phyloP scores from a whole-genome alignment of 23 tunicate genomes.

The Trididemnum nubilum region DNA sequence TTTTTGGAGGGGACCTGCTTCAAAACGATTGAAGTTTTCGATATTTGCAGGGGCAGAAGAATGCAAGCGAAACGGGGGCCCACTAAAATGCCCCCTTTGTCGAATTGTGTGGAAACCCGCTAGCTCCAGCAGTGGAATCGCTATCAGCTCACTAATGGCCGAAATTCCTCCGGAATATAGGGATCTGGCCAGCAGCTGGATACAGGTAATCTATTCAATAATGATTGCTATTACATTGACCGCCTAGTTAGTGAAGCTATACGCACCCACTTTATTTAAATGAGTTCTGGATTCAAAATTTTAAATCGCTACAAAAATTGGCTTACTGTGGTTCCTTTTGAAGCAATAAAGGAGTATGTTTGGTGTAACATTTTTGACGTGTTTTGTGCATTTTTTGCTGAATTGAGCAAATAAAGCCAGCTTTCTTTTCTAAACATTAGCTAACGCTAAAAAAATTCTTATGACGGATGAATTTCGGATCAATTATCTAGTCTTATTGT shows the following conservation, averaged over 20 bases:
- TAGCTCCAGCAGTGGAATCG: constrained; percentile 37
- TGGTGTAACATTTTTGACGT: no score
- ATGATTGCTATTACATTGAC: no score
- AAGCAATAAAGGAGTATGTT: no score
- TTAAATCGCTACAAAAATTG: neutral
- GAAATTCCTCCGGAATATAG: constrained; percentile 82
- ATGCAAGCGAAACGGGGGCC: constrained; percentile 73
- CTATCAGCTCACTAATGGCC: constrained; percentile 60
- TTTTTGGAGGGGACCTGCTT: no score
- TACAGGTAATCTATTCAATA: constrained; percentile 47
- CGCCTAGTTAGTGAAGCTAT: neutral
- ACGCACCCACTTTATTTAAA: neutral
- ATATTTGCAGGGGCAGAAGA: constrained; percentile 81
- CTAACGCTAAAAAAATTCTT: no score
- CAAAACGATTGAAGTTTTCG: no score
- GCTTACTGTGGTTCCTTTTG: no score
- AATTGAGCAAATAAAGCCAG: no score
- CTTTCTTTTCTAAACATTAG: no score
- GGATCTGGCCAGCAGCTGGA: constrained; percentile 76
- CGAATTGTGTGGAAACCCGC: constrained; percentile 91
- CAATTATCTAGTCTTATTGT: no score
- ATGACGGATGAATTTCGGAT: no score
- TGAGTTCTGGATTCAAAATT: neutral
- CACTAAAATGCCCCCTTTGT: constrained; percentile 83
- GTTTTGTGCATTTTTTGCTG: no score